Conservation (phyloP, 2,888 invertebrate species). For the Anthrax anthrax region DNA sequence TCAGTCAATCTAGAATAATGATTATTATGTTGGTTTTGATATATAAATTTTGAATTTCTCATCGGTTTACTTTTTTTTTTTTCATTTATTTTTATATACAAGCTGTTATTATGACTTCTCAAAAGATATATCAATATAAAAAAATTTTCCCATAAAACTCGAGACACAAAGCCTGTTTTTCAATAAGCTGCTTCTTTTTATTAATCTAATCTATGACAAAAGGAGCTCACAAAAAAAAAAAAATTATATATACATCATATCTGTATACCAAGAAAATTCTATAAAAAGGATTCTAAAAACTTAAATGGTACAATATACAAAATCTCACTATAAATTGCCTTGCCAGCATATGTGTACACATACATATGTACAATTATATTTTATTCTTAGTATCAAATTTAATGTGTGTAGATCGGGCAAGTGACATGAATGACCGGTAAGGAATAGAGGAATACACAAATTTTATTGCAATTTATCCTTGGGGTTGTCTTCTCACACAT, state of each 20-base stretch:
- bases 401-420: not conserved
- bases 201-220: slow-evolving; percentile 5
- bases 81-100: too few species aligned
- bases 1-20: too few species aligned
- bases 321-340: slow-evolving; percentile 1
- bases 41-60: too few species aligned
- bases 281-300: slow-evolving; percentile 2
- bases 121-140: not conserved
- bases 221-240: not conserved
- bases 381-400: not conserved
- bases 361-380: not conserved
- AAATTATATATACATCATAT: too few species aligned
- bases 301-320: not conserved
- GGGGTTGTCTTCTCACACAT: slow-evolving; percentile 3
- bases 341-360: too few species aligned
- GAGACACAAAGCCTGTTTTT: not conserved
- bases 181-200: slow-evolving; percentile 6
- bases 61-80: too few species aligned
- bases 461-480: not conserved
- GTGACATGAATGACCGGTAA: not conserved
- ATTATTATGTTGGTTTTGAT: too few species aligned
- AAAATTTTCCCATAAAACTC: slow-evolving; percentile 4
- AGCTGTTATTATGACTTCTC: not conserved
- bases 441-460: not conserved
- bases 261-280: not conserved